Evolutionary conservation across 2,888 invertebrate species (phyloP), one percentile per base, ranked within the genome.

Genomic region (Andrena flavipes): DNA sequence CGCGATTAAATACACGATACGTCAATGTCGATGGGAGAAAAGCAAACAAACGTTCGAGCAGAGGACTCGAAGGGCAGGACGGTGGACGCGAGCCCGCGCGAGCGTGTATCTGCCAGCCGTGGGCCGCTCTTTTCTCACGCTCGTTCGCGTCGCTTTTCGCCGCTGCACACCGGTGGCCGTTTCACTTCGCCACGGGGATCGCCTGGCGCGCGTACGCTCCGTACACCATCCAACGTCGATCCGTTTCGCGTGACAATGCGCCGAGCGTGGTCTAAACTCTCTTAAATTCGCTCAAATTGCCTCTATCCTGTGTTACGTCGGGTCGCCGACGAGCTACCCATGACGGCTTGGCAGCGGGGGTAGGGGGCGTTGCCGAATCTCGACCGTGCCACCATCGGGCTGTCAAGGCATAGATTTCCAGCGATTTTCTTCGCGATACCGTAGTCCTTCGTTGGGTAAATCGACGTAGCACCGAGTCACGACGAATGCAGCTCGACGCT

Each of bases 251-350:
- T 68, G 82, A 71, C 80, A 76, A 72, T 63, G 48, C 69, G 51
- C 59, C 68, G 33, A 76, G 76, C 68, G 67, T 62, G 64, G 70
- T 76, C 77, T 76, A 82, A 82, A 77, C 82, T 87, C 89, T 78
- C 82, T 88, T 90, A 87, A 91, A 91, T 86, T 90, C 89, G 90
- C 70, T 80, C 88, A 88, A 91, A 92, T 91, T 90, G 91, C 88
- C 90, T 90, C 87, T 91, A 91, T 90, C 91, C 89, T 90, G 90
- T 91, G 88, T 90, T 90, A 84, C 90, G 89, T 86, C 82, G 80
- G 56, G 48, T 54, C 73, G 71, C 23, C 87, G 87, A 85, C 88
- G 88, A 76, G 88, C 88, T 89, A 88, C 85, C 91, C 91, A 90
- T 91, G 89, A 88, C 88, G 88, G 80, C 42, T 87, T 76, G 82